Percentiles rank a stretch among this genome's conserved stretches.
Conservation (phyloP, 2,113 vertebrate genomes). For the Narcine bancroftii region DNA sequence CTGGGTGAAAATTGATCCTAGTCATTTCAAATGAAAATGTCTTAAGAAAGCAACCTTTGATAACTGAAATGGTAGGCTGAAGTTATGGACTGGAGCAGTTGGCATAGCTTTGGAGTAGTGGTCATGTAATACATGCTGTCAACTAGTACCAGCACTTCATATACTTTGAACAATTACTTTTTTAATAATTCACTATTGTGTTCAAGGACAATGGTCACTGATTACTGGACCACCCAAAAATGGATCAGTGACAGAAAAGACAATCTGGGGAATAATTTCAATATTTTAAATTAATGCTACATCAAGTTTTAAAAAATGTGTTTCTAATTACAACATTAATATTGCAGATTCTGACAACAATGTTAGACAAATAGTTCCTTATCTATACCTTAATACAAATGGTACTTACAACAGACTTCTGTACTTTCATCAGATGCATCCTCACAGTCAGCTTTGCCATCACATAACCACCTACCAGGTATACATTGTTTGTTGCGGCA, state of each 20-base stretch:
- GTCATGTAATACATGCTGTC: too few species aligned
- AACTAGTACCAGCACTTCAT: too few species aligned
- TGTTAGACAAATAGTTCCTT: background rate
- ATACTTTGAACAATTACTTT: too few species aligned
- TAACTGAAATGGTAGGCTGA: too few species aligned
- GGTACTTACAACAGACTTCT: constrained; percentile 26
- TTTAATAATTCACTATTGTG: too few species aligned
- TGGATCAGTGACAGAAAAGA: background rate
- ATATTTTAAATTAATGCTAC: background rate
- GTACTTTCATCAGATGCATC: constrained; percentile 34
- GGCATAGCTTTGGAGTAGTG: too few species aligned
- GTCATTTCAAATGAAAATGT: too few species aligned
- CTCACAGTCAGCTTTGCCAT: constrained; percentile 35
- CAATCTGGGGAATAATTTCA: background rate
- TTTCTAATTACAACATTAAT: background rate
- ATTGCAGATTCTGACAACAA: background rate
- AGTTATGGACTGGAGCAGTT: too few species aligned
- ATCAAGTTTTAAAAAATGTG: background rate
- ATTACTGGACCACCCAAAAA: too few species aligned
- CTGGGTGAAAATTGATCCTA: constrained; percentile 50
- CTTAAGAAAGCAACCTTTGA: too few species aligned
- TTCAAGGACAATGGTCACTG: too few species aligned
- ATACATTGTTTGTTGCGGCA: constrained; percentile 31
- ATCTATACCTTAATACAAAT: background rate
- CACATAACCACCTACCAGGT: constrained; percentile 27